Conservation (phyloP, 2,888 invertebrate species). For the Buathra laborator region DNA sequence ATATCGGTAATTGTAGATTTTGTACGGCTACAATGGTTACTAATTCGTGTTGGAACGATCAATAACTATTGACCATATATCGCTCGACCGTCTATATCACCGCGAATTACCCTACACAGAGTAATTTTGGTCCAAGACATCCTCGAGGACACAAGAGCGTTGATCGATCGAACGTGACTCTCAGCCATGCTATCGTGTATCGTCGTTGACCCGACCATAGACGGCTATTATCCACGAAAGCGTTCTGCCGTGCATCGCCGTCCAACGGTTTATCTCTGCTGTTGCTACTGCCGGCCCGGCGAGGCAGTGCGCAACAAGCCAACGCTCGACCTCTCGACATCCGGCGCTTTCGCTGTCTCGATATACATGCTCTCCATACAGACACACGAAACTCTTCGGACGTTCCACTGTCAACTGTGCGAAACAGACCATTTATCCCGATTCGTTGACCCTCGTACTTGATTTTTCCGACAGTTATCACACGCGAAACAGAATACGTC, state of each 20-base stretch:
- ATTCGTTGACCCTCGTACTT: slow-evolving; percentile 40
- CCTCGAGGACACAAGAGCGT: neutral
- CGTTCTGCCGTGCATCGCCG: slow-evolving; percentile 54
- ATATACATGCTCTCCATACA: slow-evolving; percentile 3
- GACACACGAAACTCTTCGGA: slow-evolving; percentile 26
- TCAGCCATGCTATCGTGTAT: slow-evolving; percentile 62
- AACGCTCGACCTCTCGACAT: slow-evolving; percentile 55
- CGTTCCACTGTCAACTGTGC: neutral
- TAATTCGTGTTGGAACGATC: too few species aligned
- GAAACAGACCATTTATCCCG: slow-evolving; percentile 41
- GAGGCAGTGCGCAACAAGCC: slow-evolving; percentile 33
- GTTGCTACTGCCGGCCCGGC: slow-evolving; percentile 9
- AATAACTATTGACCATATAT: too few species aligned
- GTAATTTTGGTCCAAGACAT: slow-evolving; percentile 20
- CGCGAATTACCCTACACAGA: neutral
- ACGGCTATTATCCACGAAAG: slow-evolving; percentile 65
- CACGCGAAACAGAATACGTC: slow-evolving; percentile 14
- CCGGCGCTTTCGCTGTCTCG: slow-evolving; percentile 26
- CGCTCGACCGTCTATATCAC: too few species aligned
- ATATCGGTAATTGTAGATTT: too few species aligned
- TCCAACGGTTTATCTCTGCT: slow-evolving; percentile 35
- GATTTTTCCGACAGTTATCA: slow-evolving; percentile 24
- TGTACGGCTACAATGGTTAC: too few species aligned
- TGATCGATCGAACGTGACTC: slow-evolving; percentile 65
- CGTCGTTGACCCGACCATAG: slow-evolving; percentile 68